Evolutionary conservation across 2,113 vertebrate genomes (phyloP).

Genomic region (Leucopternis melanops): DNA sequence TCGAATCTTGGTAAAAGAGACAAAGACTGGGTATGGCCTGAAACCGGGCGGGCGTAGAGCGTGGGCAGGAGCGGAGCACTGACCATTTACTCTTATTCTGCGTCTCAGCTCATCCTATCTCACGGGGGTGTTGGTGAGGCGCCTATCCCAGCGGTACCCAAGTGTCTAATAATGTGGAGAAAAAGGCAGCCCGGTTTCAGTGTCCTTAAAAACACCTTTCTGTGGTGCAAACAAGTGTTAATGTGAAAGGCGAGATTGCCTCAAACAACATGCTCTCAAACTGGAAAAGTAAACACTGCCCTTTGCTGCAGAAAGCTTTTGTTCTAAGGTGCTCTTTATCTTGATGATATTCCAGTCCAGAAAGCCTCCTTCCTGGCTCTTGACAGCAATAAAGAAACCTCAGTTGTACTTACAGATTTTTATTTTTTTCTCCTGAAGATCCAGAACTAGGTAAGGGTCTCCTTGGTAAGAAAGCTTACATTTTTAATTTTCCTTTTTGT

Average conservation of each 20-base stretch:
- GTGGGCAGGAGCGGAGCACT: background rate
- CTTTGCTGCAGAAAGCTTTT: slow-evolving; percentile 46
- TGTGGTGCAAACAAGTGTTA: background rate
- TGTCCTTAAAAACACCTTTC: background rate
- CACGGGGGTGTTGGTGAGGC: background rate
- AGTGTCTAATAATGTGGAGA: background rate
- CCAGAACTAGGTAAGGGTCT: background rate
- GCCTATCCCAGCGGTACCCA: background rate
- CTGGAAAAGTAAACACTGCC: slow-evolving; percentile 8
- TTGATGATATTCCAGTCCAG: slow-evolving; percentile 46
- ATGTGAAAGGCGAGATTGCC: background rate
- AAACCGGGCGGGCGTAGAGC: background rate
- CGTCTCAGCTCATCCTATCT: background rate
- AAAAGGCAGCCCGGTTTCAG: background rate
- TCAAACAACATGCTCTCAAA: background rate
- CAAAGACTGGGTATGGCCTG: background rate
- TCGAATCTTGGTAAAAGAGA: background rate
- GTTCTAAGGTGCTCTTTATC: slow-evolving; percentile 54
- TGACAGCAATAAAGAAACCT: slow-evolving; percentile 47
- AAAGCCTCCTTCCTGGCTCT: slow-evolving; percentile 38
- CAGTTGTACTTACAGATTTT: slow-evolving; percentile 3
- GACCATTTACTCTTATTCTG: accelerated
- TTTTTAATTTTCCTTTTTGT: background rate
- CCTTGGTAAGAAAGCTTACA: background rate
- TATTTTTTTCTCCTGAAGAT: background rate